phyloP scores from a whole-genome alignment of 2,888 invertebrate species.

The Altica lythri region DNA sequence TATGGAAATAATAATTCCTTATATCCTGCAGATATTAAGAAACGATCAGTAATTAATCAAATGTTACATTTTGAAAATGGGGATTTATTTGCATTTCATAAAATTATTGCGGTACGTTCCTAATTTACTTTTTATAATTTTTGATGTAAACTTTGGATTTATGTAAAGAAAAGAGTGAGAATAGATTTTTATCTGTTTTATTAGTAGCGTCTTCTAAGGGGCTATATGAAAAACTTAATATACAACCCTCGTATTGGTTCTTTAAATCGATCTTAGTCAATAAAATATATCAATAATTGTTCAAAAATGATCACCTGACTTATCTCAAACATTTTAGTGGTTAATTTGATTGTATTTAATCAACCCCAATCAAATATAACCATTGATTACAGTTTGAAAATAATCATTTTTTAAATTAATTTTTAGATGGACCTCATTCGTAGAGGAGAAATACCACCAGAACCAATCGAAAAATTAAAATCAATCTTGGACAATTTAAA shows the following conservation, averaged over 20 bases:
- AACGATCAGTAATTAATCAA: constrained; percentile 3
- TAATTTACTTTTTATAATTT: no score
- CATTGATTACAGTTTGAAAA: neutral
- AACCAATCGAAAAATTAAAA: neutral
- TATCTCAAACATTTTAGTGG: no score
- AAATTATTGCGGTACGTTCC: constrained; percentile 2
- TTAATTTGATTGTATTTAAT: no score
- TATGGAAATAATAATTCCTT: constrained; percentile 36
- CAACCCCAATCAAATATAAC: neutral
- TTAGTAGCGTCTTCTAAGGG: no score
- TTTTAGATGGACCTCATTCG: neutral
- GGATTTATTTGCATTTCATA: constrained; percentile 3
- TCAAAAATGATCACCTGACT: neutral
- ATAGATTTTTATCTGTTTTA: no score
- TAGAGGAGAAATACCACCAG: neutral
- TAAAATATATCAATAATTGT: no score
- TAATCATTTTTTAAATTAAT: no score
- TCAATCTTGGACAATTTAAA: neutral
- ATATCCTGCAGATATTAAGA: constrained; percentile 30
- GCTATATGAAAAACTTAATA: no score
- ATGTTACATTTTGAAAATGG: constrained; percentile 3
- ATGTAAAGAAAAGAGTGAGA: no score
- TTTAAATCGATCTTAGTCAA: no score
- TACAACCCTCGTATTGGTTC: no score
- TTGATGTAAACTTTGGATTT: no score